These are phyloP conservation scores for Drosophila incognita DNA, from an alignment of 2,888 invertebrate genomes.

Conservation along the genomic window DNA sequence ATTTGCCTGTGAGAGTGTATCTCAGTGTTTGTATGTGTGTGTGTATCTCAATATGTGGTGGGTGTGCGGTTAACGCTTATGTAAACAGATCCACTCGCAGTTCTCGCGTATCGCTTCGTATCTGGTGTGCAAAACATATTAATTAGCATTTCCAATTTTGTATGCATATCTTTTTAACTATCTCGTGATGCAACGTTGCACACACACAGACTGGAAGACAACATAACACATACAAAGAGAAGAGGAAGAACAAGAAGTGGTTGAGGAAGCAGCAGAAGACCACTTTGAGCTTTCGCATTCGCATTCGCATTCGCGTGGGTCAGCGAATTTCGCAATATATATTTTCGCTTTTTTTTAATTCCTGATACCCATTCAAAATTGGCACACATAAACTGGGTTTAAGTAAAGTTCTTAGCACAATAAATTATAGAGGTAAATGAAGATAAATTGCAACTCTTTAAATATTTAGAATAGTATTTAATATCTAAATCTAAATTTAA, in stretches of 20 bases:
- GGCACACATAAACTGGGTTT: background rate
- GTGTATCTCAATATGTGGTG: constrained; percentile 45
- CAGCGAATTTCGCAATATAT: constrained; percentile 50
- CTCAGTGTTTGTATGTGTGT: constrained; percentile 12
- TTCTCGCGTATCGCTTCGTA: constrained; percentile 50
- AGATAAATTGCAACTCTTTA: background rate
- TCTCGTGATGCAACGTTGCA: constrained; percentile 79
- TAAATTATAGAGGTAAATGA: background rate
- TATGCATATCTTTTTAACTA: constrained; percentile 77
- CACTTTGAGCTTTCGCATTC: constrained; percentile 28
- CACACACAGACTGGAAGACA: constrained; percentile 36
- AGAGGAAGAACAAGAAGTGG: constrained; percentile 1
- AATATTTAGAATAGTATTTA: background rate
- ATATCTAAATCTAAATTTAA: background rate
- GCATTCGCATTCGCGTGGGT: constrained; percentile 42
- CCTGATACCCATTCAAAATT: constrained; percentile 13
- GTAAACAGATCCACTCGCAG: constrained; percentile 72
- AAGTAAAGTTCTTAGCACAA: background rate
- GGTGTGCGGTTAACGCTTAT: constrained; percentile 74
- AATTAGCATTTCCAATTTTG: constrained; percentile 81
- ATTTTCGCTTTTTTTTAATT: background rate
- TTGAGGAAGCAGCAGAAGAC: constrained; percentile 16
- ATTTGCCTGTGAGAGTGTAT: constrained; percentile 56
- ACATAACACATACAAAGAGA: background rate
- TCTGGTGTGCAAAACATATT: constrained; percentile 81